Evolutionary conservation across 2,888 invertebrate genomes (phyloP).

Genomic region (Diadromus collaris): DNA sequence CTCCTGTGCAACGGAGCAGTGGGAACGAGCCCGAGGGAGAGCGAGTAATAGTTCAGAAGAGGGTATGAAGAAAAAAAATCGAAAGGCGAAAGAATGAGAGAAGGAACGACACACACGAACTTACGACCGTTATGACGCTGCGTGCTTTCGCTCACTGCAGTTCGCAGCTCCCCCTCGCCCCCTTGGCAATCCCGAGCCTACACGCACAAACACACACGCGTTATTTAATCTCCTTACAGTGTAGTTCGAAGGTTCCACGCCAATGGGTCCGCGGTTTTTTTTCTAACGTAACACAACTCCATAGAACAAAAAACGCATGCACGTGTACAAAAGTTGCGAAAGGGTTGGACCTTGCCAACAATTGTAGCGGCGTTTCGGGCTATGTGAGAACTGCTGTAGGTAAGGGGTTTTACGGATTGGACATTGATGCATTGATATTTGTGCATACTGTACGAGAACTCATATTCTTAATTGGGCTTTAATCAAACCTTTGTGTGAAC

Average conservation of each 20-base stretch:
- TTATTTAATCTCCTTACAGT: slow-evolving; percentile 49
- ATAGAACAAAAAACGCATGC: slow-evolving; percentile 37
- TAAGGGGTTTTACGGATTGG: slow-evolving; percentile 21
- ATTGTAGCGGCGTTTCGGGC: slow-evolving; percentile 33
- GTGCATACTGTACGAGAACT: background rate
- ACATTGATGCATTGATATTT: slow-evolving; percentile 17
- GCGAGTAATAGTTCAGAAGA: slow-evolving; percentile 39
- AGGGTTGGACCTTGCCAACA: slow-evolving; percentile 28
- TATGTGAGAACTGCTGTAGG: slow-evolving; percentile 31
- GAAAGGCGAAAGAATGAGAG: slow-evolving; percentile 37
- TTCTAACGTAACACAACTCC: slow-evolving; percentile 17
- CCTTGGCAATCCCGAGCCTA: slow-evolving; percentile 24
- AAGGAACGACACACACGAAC: slow-evolving; percentile 34
- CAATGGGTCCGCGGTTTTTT: slow-evolving; percentile 20
- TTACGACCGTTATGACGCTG: slow-evolving; percentile 59
- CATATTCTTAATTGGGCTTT: background rate
- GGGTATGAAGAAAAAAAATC: slow-evolving; percentile 27
- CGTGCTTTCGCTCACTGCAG: slow-evolving; percentile 24
- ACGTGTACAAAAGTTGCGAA: slow-evolving; percentile 44
- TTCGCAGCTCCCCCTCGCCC: slow-evolving; percentile 68
- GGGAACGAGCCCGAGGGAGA: slow-evolving; percentile 36
- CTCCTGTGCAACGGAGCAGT: slow-evolving; percentile 43
- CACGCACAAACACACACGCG: slow-evolving; percentile 13
- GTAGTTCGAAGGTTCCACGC: slow-evolving; percentile 19
- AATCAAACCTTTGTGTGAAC: background rate